Percentiles rank a stretch among this genome's conserved stretches.
phyloP scores from a whole-genome alignment of 2,113 vertebrate species.

The Picathartes gymnocephalus region DNA sequence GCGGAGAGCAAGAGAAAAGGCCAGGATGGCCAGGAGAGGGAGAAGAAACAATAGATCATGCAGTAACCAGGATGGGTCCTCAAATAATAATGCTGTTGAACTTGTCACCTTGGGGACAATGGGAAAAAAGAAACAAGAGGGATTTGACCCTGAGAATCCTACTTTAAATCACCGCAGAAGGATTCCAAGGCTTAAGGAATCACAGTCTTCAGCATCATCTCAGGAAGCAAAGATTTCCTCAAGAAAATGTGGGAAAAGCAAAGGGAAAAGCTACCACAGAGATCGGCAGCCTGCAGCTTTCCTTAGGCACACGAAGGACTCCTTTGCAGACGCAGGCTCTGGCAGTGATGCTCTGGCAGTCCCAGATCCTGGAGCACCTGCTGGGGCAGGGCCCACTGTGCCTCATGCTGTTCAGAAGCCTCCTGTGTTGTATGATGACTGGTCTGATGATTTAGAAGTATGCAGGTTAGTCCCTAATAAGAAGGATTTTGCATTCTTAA shows the following conservation, averaged over 20 bases:
- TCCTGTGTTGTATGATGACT: conserved; percentile 70
- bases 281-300: conserved; percentile 36
- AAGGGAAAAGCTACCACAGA: not conserved
- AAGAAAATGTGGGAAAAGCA: conserved; percentile 37
- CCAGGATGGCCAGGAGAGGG: conserved; percentile 67
- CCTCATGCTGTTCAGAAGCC: conserved; percentile 32
- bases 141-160: not conserved
- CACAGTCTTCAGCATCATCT: conserved; percentile 37
- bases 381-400: not conserved
- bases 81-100: conserved; percentile 60
- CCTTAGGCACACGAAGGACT: conserved; percentile 59
- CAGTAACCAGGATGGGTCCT: conserved; percentile 40
- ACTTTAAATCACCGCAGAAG: conserved; percentile 55
- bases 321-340: conserved; percentile 71
- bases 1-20: conserved; percentile 82
- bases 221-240: conserved; percentile 43
- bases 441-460: conserved; percentile 78
- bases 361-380: not conserved
- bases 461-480: conserved; percentile 88
- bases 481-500: not conserved
- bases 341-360: conserved; percentile 66
- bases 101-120: conserved; percentile 70
- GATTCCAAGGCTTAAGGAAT: conserved; percentile 42
- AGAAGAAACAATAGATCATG: conserved; percentile 66
- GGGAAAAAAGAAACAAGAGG: conserved; percentile 50